Conservation (phyloP, 2,888 invertebrate species). For the Petrophora chlorosata region DNA sequence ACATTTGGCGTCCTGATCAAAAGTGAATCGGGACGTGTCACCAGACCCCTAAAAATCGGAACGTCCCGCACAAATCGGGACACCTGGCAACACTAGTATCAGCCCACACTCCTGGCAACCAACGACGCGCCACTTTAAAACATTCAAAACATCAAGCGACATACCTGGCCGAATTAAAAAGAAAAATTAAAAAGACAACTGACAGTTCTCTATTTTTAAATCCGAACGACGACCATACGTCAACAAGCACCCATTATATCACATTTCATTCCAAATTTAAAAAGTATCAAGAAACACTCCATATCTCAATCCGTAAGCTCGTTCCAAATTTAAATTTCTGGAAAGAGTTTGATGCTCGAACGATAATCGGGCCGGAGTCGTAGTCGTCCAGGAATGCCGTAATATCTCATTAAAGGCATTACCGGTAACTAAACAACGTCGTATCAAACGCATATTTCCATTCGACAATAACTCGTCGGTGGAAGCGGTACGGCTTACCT, state of each 20-base stretch:
- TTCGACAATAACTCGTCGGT: constrained; percentile 54
- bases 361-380: constrained; percentile 70
- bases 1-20: too few species aligned
- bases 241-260: constrained; percentile 65
- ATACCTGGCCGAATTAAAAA: constrained; percentile 37
- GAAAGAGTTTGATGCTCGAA: constrained; percentile 76
- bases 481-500: constrained; percentile 47
- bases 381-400: constrained; percentile 71
- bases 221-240: constrained; percentile 53
- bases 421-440: constrained; percentile 50
- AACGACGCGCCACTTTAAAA: constrained; percentile 49
- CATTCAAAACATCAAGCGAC: constrained; percentile 57
- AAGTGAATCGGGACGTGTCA: too few species aligned
- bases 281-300: constrained; percentile 69
- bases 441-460: constrained; percentile 47
- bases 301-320: constrained; percentile 71
- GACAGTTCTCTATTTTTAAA: constrained; percentile 28
- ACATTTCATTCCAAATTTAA: constrained; percentile 73
- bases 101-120: constrained; percentile 71
- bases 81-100: too few species aligned
- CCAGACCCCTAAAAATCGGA: too few species aligned
- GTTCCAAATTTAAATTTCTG: constrained; percentile 78
- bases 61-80: too few species aligned
- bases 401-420: constrained; percentile 72
- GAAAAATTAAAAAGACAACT: constrained; percentile 27